These are phyloP conservation scores for Alouatta palliata DNA, from an alignment of 2,113 vertebrate species.

Conservation along the genomic window DNA sequence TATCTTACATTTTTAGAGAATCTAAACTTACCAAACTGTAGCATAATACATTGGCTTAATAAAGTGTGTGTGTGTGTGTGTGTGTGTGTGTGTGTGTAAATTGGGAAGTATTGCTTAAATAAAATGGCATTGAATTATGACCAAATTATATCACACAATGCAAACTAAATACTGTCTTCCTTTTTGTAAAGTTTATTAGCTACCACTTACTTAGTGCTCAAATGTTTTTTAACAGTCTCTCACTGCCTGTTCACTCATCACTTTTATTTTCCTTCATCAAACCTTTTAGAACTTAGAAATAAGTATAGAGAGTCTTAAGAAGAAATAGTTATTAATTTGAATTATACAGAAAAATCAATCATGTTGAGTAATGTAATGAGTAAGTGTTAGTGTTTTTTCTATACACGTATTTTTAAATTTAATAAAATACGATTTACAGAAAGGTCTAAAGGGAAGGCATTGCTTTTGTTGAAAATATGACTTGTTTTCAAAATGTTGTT, in stretches of 20 bases:
- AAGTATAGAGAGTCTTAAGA: neutral
- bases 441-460: neutral
- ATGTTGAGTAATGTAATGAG: neutral
- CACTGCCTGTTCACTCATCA: neutral
- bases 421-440: neutral
- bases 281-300: neutral
- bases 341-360: neutral
- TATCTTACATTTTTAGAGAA: neutral
- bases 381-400: neutral
- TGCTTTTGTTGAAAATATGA: slow-evolving; percentile 1
- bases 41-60: neutral
- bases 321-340: neutral
- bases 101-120: neutral
- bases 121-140: slow-evolving; percentile 14
- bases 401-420: neutral
- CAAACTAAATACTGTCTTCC: neutral
- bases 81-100: neutral
- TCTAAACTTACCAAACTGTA: neutral
- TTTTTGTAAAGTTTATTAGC: neutral
- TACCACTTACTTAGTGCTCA: neutral
- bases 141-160: neutral
- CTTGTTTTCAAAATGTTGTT: slow-evolving; percentile 16
- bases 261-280: neutral
- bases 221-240: neutral
- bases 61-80: neutral